phyloP scores from a whole-genome alignment of 2,888 invertebrate species.

The Danaus chrysippus region DNA sequence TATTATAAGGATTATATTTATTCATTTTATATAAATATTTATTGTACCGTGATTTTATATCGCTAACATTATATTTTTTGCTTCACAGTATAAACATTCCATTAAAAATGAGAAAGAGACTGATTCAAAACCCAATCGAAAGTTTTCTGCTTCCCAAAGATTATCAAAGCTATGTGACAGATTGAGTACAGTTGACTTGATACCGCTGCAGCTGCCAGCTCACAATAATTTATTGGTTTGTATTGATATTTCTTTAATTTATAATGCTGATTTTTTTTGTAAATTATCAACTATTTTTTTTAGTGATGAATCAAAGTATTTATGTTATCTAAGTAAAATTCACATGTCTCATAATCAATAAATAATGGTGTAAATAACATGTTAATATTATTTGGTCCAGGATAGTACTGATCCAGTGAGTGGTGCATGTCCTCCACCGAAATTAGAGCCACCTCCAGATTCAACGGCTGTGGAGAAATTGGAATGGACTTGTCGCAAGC shows the following conservation, averaged over 20 bases:
- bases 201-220: conserved; percentile 66
- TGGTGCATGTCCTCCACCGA: conserved; percentile 51
- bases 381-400: conserved; percentile 34
- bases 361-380: neutral
- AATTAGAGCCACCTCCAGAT: conserved; percentile 67
- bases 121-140: conserved; percentile 50
- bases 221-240: conserved; percentile 55
- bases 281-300: too few relatives aligned
- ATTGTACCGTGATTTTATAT: too few relatives aligned
- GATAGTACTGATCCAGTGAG: conserved; percentile 54
- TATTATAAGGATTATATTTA: too few relatives aligned
- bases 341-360: neutral
- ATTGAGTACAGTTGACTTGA: conserved; percentile 64
- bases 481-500: conserved; percentile 69
- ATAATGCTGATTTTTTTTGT: too few relatives aligned
- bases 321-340: neutral
- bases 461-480: conserved; percentile 57
- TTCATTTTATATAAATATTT: too few relatives aligned
- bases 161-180: conserved; percentile 65
- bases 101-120: conserved; percentile 47
- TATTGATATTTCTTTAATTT: conserved; percentile 15
- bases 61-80: neutral
- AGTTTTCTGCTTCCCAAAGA: conserved; percentile 70
- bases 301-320: neutral
- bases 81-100: conserved; percentile 56